Evolutionary conservation across 2,888 invertebrate genomes (phyloP), one percentile per base, ranked within the genome.

Genomic region (Myathropa florea): DNA sequence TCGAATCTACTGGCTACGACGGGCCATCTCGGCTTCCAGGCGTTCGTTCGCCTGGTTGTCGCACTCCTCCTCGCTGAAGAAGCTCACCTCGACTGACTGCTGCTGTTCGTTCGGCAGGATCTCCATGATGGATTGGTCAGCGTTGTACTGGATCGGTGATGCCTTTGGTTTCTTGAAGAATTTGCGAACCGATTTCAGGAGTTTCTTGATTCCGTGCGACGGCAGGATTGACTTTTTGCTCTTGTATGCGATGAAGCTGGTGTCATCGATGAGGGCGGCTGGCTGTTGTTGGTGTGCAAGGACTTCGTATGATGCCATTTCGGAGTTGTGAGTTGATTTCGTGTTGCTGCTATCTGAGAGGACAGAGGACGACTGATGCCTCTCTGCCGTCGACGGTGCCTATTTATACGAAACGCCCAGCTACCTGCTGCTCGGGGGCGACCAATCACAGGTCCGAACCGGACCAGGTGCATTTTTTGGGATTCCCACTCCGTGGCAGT

Each of bases 241-340:
- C 18, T 88, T 88, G 70, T 67, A 59, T 9, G 55, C 18, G 14
- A 88, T 87, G 57, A 77, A 61, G 28, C 23, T 70, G 68, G 53
- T 81, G 12, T 55, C 81, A 28, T 80, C 80, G 6, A 24, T 64
- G 7, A 63, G 10, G 46, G 23, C 65, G 60, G 55, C 77, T 82
- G 71, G 68, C 12, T 33, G 33, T 2, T 0, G 24, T 18, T 87
- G 72, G 73, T 89, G 89, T 24, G 88, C 63, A 26, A 91, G 89
- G 36, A 88, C 87, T 88, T 91, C 89, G 89, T 90, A 91, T 18
- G 77, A 2, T 23, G 88, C 88, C 91, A 91, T 90, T 88, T 88
- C 24, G 9, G 28, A 39, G 28, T 72, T 60, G 68, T 70, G n/a
- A n/a, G n/a, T 26, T 28, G 14, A 24, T 24, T 21, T 12, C 24